phyloP scores from a whole-genome alignment of 2,113 vertebrate genomes.

The Psilopogon haemacephalus region DNA sequence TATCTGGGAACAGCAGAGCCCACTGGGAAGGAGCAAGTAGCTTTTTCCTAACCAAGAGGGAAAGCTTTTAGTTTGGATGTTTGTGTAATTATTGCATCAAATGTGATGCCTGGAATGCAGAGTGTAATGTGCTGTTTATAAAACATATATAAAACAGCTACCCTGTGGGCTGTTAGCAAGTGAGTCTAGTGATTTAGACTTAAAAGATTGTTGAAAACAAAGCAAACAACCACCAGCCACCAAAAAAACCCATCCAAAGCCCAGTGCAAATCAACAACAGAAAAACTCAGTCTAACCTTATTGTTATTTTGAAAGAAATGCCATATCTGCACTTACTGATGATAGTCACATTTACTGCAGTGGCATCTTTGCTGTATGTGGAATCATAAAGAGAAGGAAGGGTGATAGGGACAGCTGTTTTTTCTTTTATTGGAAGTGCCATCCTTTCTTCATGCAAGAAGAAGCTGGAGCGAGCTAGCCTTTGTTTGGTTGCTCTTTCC shows the following conservation, averaged over 20 bases:
- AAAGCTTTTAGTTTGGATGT: slow-evolving; percentile 22
- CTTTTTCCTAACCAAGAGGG: neutral
- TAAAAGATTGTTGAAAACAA: neutral
- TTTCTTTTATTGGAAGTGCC: slow-evolving; percentile 11
- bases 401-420: slow-evolving; percentile 12
- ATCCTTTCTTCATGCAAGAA: neutral
- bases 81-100: slow-evolving; percentile 23
- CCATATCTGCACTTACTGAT: neutral
- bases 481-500: slow-evolving; percentile 34
- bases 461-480: neutral
- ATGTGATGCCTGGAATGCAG: slow-evolving; percentile 27
- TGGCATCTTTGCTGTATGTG: neutral
- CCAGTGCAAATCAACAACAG: neutral
- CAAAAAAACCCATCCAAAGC: neutral
- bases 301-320: slow-evolving; percentile 4
- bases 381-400: neutral
- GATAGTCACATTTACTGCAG: neutral
- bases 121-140: neutral
- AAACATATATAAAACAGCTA: slow-evolving; percentile 10
- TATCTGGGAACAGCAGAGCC: neutral
- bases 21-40: neutral
- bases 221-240: neutral
- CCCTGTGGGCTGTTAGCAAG: slow-evolving; percentile 14
- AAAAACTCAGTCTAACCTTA: neutral
- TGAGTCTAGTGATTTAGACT: slow-evolving; percentile 29